These are phyloP conservation scores for Notocelia uddmanniana DNA, from an alignment of 2,888 invertebrate species.

Conservation along the genomic window DNA sequence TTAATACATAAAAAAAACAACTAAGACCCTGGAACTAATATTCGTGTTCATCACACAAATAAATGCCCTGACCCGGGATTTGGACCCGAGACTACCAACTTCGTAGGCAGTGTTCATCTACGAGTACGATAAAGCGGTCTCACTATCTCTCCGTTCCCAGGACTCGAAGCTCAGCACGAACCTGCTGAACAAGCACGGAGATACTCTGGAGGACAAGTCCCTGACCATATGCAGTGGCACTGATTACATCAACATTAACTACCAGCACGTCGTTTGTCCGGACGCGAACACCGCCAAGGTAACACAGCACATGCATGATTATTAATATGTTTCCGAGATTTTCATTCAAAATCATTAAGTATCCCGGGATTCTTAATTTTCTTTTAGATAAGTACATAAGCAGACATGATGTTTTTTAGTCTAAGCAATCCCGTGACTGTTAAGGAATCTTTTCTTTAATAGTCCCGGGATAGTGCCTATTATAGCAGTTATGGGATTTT, in stretches of 20 bases:
- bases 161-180: conserved; percentile 93
- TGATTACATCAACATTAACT: conserved; percentile 99
- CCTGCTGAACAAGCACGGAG: conserved; percentile 92
- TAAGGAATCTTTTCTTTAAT: neutral
- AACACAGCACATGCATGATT: conserved; percentile 50
- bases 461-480: neutral
- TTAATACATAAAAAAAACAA: no score
- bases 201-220: conserved; percentile 95
- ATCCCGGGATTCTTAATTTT: neutral
- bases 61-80: no score
- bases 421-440: neutral
- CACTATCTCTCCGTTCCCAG: conserved; percentile 71
- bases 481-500: no score
- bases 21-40: no score
- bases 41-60: no score
- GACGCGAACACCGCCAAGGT: conserved; percentile 98
- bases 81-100: no score
- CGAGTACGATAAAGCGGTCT: no score
- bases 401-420: no score
- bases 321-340: neutral
- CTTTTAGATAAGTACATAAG: no score
- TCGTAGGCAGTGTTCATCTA: no score
- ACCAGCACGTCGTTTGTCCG: conserved; percentile 98
- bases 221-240: conserved; percentile 99
- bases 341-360: neutral